Evolutionary conservation across 30 jellyfish, hydroid and myxozoan genomes (phyloP).

Genomic region (Nemopilema nomurai): DNA sequence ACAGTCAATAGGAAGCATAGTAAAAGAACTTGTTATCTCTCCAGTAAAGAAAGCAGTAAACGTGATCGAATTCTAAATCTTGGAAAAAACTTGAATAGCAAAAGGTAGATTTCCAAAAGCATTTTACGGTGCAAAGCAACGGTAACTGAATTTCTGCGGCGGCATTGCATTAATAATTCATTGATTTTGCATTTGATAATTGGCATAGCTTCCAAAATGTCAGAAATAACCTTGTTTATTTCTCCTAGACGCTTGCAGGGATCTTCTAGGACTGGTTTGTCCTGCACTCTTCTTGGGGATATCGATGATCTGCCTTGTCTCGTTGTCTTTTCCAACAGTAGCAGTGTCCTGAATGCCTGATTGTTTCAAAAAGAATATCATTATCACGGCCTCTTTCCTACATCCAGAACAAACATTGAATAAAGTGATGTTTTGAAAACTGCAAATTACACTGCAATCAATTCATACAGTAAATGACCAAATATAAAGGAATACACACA

Average conservation of each 20-base stretch:
- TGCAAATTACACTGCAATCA: too few species aligned
- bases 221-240: background rate
- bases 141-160: background rate
- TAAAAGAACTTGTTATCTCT: too few species aligned
- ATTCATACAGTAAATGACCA: too few species aligned
- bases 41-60: too few species aligned
- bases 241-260: conserved; percentile 2
- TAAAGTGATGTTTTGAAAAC: too few species aligned
- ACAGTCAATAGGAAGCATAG: too few species aligned
- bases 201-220: background rate
- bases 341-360: background rate
- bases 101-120: background rate
- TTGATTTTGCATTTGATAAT: background rate
- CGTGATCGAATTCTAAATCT: background rate
- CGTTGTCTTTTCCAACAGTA: background rate
- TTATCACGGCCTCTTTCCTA: too few species aligned
- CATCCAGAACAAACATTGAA: too few species aligned
- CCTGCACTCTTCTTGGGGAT: background rate
- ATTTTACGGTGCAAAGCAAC: too few species aligned
- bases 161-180: background rate
- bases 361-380: background rate
- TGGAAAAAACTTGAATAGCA: background rate
- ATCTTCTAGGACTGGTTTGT: conserved; percentile 21
- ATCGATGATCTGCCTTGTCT: background rate
- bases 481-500: too few species aligned